Evolutionary conservation across 2,888 invertebrate genomes (phyloP).

Genomic region (Seira musarum): DNA sequence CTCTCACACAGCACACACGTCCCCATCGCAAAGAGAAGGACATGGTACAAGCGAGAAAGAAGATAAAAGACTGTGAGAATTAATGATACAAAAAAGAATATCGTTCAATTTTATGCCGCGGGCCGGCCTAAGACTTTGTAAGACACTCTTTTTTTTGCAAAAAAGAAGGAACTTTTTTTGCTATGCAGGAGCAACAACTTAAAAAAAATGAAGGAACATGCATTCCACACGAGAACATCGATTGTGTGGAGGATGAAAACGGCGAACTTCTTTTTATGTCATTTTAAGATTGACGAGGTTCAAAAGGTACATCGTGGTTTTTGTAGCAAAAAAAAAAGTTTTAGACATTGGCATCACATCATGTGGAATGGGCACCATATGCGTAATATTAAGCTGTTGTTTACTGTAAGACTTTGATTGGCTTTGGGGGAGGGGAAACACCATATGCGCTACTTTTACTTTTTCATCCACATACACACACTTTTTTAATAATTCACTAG

Average conservation of each 20-base stretch:
- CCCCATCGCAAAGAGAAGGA: neutral
- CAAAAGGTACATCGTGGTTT: conserved; percentile 8
- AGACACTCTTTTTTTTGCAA: neutral
- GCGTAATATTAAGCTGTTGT: neutral
- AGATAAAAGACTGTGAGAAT: conserved; percentile 7
- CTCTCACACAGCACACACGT: neutral
- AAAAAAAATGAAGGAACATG: conserved; percentile 4
- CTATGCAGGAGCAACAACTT: conserved; percentile 14
- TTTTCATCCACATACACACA: neutral
- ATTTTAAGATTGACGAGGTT: conserved; percentile 18
- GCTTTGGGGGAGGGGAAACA: neutral
- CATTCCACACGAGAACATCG: conserved; percentile 19
- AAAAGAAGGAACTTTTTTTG: neutral
- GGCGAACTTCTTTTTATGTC: conserved; percentile 27
- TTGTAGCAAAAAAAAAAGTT: conserved; percentile 2
- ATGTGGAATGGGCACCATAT: conserved; percentile 1
- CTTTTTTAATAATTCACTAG: conserved; percentile 6
- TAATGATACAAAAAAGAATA: conserved; percentile 16
- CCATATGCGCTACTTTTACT: conserved; percentile 3
- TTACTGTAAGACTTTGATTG: neutral
- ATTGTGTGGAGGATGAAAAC: conserved; percentile 11
- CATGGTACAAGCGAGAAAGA: neutral
- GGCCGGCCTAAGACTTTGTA: neutral
- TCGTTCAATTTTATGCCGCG: conserved; percentile 3
- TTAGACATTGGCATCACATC: neutral